phyloP scores from a whole-genome alignment of 2,888 invertebrate species.

The Melanchra persicariae region DNA sequence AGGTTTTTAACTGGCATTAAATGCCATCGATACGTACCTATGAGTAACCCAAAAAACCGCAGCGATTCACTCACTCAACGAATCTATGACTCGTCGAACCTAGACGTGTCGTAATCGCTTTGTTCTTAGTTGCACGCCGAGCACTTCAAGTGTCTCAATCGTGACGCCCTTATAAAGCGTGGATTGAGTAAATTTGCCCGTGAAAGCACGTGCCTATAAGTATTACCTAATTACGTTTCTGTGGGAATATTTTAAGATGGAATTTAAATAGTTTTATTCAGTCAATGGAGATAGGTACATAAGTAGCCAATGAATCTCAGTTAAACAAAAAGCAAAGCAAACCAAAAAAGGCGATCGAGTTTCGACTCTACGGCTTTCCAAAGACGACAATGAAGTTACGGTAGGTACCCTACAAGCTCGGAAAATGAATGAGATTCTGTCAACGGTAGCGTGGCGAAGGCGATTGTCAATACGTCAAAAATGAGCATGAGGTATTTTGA shows the following conservation, averaged over 20 bases:
- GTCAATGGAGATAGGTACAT: no score
- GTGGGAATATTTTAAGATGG: not conserved
- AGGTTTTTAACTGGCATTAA: constrained; percentile 39
- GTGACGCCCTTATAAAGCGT: constrained; percentile 15
- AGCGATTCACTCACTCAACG: constrained; percentile 39
- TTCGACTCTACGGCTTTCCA: no score
- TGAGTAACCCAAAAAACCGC: constrained; percentile 19
- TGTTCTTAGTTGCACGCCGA: constrained; percentile 13
- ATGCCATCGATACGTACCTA: constrained; percentile 25
- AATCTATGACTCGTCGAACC: constrained; percentile 43
- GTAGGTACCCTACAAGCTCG: no score
- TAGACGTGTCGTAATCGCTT: constrained; percentile 21
- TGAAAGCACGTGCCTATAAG: not conserved
- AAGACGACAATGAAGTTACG: no score
- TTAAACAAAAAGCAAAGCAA: no score
- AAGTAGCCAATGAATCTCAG: no score
- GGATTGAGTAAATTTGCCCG: constrained; percentile 13
- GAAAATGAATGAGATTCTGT: no score
- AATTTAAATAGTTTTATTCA: not conserved
- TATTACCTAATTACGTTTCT: not conserved
- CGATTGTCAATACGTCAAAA: no score
- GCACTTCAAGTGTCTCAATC: constrained; percentile 32
- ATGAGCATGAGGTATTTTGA: no score
- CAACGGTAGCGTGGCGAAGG: no score
- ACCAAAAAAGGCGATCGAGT: no score